A percentile compares a stretch with the other conserved stretches of the same genome.
These are phyloP conservation scores for Seriola rivoliana DNA, from an alignment of 2,113 vertebrate genomes.

Conservation along the genomic window DNA sequence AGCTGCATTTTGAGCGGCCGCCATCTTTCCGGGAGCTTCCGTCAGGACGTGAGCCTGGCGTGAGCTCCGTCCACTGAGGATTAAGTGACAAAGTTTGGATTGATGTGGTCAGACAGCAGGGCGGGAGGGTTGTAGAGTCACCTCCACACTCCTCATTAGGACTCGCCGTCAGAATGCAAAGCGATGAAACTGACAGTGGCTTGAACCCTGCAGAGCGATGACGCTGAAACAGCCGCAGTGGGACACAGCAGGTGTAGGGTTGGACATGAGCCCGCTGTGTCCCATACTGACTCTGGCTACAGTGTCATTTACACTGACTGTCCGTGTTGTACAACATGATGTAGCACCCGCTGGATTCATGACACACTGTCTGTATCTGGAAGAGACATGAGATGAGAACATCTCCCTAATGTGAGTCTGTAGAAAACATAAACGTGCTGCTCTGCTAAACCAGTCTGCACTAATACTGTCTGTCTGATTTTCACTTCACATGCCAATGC, in stretches of 20 bases:
- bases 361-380: neutral
- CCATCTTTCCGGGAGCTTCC: constrained; percentile 14
- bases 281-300: neutral
- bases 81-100: constrained; percentile 65
- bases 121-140: constrained; percentile 21
- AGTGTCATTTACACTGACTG: neutral
- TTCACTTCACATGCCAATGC: too few species aligned
- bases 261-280: neutral
- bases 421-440: too few species aligned
- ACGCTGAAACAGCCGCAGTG: constrained; percentile 23
- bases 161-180: constrained; percentile 39
- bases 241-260: neutral
- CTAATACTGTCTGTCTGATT: too few species aligned
- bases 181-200: constrained; percentile 32
- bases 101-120: constrained; percentile 58
- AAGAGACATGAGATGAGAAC: too few species aligned
- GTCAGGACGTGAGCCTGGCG: neutral
- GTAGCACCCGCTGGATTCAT: neutral
- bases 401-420: neutral
- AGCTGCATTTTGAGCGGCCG: neutral
- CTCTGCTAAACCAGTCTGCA: too few species aligned
- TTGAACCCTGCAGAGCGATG: constrained; percentile 45
- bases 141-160: constrained; percentile 55
- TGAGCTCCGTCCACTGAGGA: constrained; percentile 20
- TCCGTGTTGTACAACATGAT: neutral